These are phyloP conservation scores for Meiosimyza platycephala DNA, from an alignment of 2,888 invertebrate species.

Conservation along the genomic window DNA sequence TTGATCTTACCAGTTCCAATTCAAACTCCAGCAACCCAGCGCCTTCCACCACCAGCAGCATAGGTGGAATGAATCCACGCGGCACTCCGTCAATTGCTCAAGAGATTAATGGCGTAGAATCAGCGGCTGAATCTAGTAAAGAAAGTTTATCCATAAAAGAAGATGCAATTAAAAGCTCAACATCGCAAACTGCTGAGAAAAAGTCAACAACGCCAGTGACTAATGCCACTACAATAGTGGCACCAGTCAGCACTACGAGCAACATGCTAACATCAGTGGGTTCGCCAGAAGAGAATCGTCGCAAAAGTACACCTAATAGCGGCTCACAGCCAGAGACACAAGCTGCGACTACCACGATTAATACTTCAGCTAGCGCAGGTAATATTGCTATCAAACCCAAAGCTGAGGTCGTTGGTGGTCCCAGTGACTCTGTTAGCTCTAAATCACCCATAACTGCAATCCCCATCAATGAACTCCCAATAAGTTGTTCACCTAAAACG, in stretches of 20 bases:
- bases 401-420: not conserved
- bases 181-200: conserved; percentile 50
- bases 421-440: not conserved
- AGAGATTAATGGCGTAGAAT: conserved; percentile 61
- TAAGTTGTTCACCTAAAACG: conserved; percentile 9
- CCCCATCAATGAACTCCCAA: not conserved
- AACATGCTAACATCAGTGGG: conserved; percentile 24
- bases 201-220: conserved; percentile 52
- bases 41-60: conserved; percentile 56
- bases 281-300: conserved; percentile 37
- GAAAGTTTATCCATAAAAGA: conserved; percentile 50
- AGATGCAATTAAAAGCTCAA: conserved; percentile 48
- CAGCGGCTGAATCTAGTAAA: conserved; percentile 53
- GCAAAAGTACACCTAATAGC: conserved; percentile 4
- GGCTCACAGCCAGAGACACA: not conserved
- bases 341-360: conserved; percentile 6
- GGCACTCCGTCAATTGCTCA: conserved; percentile 49
- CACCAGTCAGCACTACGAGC: conserved; percentile 34
- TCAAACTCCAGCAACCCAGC: conserved; percentile 64
- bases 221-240: conserved; percentile 17
- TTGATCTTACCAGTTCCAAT: conserved; percentile 65
- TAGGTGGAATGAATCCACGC: conserved; percentile 47
- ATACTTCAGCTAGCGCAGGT: not conserved
- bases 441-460: not conserved
- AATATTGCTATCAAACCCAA: not conserved